phyloP scores from a whole-genome alignment of 2,888 invertebrate species.

The Yponomeuta cagnagella region DNA sequence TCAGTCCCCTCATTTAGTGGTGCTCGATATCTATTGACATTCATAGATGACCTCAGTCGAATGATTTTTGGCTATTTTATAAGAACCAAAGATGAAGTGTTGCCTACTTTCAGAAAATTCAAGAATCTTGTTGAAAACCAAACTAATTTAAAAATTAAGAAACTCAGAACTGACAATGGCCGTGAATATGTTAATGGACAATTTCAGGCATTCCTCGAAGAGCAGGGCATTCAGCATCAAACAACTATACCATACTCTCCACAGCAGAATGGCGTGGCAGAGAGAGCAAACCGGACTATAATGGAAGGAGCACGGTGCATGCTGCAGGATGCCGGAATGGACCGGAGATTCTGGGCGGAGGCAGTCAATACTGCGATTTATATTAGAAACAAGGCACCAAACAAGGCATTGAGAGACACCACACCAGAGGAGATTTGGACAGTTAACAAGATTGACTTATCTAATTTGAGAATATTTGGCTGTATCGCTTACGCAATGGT shows the following conservation, averaged over 20 bases:
- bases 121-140: background rate
- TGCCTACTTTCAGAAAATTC: background rate
- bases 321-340: background rate
- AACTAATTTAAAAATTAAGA: conserved; percentile 5
- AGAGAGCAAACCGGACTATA: background rate
- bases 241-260: background rate
- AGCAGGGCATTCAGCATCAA: background rate
- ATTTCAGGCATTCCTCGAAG: background rate
- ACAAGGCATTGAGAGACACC: background rate
- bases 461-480: conserved; percentile 16
- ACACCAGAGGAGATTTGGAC: conserved; percentile 12
- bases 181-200: background rate
- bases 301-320: background rate
- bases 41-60: background rate
- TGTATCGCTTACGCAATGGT: conserved; percentile 16
- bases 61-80: background rate
- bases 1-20: conserved; percentile 17
- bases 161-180: background rate
- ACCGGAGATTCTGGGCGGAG: background rate
- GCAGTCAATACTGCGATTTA: background rate
- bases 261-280: background rate
- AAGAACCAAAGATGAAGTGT: background rate
- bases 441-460: conserved; percentile 11
- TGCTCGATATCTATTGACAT: background rate
- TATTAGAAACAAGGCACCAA: conserved; percentile 4